phyloP scores from a whole-genome alignment of 2,888 invertebrate species.

The Nemoura dubitans region DNA sequence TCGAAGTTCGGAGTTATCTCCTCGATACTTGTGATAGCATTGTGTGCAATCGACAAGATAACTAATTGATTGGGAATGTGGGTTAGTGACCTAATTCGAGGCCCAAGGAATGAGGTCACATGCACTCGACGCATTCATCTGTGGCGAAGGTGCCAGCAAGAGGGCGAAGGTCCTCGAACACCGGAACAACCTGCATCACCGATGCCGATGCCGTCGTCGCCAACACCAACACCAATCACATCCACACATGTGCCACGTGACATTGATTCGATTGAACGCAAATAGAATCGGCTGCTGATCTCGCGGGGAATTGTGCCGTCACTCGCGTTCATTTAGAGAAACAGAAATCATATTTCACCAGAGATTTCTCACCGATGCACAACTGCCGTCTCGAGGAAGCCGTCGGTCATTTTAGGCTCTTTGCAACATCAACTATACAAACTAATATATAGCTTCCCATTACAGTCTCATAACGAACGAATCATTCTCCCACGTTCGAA shows the following conservation, averaged over 20 bases:
- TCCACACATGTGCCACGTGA: neutral
- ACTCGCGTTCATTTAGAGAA: neutral
- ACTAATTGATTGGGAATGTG: conserved; percentile 31
- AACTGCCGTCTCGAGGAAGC: neutral
- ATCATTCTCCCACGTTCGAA: conserved; percentile 2
- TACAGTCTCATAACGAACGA: neutral
- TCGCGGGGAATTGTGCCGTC: neutral
- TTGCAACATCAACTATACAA: neutral
- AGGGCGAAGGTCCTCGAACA: conserved; percentile 14
- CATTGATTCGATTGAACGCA: neutral
- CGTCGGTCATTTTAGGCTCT: neutral
- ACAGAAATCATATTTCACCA: neutral
- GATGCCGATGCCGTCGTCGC: no score
- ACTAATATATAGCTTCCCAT: neutral
- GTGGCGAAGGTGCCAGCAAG: neutral
- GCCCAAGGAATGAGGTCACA: conserved; percentile 19
- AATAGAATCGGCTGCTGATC: neutral
- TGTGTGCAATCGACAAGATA: conserved; percentile 16
- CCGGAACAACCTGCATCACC: conserved; percentile 16
- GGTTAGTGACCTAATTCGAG: conserved; percentile 41
- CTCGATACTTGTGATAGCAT: neutral
- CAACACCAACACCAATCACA: neutral
- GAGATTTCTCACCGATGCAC: neutral
- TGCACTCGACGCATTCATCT: conserved; percentile 28
- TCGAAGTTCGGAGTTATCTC: neutral